Percentiles rank a stretch among this genome's conserved stretches.
These are phyloP conservation scores for Macaca nemestrina DNA, from an alignment of 2,113 vertebrate species.

Conservation along the genomic window DNA sequence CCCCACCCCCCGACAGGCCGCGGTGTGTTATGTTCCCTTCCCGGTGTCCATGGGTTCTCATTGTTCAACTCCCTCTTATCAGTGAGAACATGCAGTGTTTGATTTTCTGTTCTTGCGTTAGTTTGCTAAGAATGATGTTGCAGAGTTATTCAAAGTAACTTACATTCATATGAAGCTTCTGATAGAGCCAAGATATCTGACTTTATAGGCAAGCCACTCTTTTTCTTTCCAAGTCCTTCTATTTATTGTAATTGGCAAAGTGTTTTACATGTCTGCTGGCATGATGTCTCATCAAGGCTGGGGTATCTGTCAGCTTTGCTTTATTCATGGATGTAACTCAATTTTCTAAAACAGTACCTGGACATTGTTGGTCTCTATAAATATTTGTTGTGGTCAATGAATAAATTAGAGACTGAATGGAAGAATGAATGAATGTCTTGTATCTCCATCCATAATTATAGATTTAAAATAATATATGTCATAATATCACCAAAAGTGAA, in stretches of 20 bases:
- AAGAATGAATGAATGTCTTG: neutral
- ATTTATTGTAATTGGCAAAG: neutral
- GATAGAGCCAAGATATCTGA: neutral
- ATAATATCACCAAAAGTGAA: neutral
- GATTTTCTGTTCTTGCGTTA: too few relatives aligned
- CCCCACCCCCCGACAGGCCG: too few relatives aligned
- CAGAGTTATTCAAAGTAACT: neutral
- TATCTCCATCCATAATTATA: neutral
- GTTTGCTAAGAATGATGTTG: too few relatives aligned
- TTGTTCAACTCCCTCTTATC: too few relatives aligned
- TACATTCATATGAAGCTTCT: neutral
- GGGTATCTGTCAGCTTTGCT: neutral
- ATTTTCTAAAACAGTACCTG: neutral
- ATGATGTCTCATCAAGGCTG: too few relatives aligned
- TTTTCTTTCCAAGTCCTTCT: neutral
- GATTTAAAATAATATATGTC: neutral
- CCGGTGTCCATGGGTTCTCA: too few relatives aligned
- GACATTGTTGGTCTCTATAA: neutral
- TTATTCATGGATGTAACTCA: neutral
- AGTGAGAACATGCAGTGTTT: too few relatives aligned
- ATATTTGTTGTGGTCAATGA: neutral
- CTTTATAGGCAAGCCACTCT: neutral
- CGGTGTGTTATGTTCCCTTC: too few relatives aligned
- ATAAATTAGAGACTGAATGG: neutral
- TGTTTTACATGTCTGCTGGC: neutral